Base-by-base conservation (phyloP, 2,113 vertebrate species). In the Notothenia coriiceps region DNA sequence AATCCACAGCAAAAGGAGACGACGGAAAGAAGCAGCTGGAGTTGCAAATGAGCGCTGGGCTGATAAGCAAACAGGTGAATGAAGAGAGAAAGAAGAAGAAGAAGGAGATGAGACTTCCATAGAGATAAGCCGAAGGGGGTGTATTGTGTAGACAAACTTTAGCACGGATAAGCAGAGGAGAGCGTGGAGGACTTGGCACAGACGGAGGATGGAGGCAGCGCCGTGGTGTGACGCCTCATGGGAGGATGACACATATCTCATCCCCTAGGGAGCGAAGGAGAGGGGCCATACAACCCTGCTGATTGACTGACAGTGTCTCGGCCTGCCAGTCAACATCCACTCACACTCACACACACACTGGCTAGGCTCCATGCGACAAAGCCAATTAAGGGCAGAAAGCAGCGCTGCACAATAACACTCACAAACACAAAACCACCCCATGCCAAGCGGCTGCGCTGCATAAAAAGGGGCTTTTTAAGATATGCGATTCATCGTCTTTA, bases 281-380 rank as follows among this genome's bases (percentile, higher is more conserved):
- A 61, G 56, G 46, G 77, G 78, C 59, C 77, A 86, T 85, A 87
- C 82, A 82, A 70, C 77, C 77, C 80, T 3, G 76, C 87, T 83
- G 90, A 92, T 85, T 88, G 93, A 93, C 88, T 89, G 88, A 80
- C 88, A 83, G 74, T 46, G 49, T 78, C 86, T 83, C 52, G 3
- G 84, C 62, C 85, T 82, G 90, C 87, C 90, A 88, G 76, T 92
- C 88, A 88, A 66, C 86, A 78, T 90, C 82, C 62, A 64, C 84
- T 89, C 85, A 74, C 78, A 63, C 76, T 87, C 88, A 82, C 86
- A 80, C 83, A 70, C 83, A 70, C 79, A 33, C 67, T 59, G 79
- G 80, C 84, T 63, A 18, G 43, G 80, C 67, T 82, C 84, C 75
- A 80, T 33, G 71, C 33, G 14, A 67, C 17, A 72, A 59, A 67